Percentiles rank a stretch among this genome's conserved stretches.
Evolutionary conservation across 2,888 invertebrate genomes (phyloP).

Genomic region (Troglohyphantes excavatus): DNA sequence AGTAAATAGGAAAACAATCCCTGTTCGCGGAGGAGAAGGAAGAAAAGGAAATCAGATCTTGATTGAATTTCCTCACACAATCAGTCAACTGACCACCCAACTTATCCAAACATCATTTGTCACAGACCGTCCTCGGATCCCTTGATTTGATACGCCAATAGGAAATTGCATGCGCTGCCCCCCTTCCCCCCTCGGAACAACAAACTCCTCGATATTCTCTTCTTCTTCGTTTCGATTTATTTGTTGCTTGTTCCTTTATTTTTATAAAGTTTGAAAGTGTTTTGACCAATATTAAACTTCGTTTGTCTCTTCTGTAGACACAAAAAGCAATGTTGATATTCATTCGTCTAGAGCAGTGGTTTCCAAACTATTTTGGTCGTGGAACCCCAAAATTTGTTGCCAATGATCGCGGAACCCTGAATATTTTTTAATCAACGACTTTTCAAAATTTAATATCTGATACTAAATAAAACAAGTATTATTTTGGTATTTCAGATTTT

Average conservation of each 20-base stretch:
- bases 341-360: too few species aligned
- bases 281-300: too few species aligned
- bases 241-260: neutral
- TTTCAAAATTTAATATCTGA: too few species aligned
- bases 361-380: too few species aligned
- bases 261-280: too few species aligned
- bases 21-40: neutral
- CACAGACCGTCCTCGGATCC: constrained; percentile 36
- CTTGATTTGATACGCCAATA: constrained; percentile 67
- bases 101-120: constrained; percentile 77
- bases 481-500: too few species aligned
- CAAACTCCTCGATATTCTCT: neutral
- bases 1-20: constrained; percentile 57
- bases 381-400: too few species aligned
- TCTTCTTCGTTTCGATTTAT: neutral
- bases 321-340: too few species aligned
- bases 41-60: constrained; percentile 46
- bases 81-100: constrained; percentile 72
- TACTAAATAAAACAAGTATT: too few species aligned
- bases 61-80: constrained; percentile 74
- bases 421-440: too few species aligned
- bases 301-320: too few species aligned
- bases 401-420: too few species aligned
- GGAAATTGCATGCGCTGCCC: neutral
- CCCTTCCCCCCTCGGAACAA: neutral